Evolutionary conservation across 2,113 vertebrate species (phyloP).

Genomic region (Phainopepla nitens): DNA sequence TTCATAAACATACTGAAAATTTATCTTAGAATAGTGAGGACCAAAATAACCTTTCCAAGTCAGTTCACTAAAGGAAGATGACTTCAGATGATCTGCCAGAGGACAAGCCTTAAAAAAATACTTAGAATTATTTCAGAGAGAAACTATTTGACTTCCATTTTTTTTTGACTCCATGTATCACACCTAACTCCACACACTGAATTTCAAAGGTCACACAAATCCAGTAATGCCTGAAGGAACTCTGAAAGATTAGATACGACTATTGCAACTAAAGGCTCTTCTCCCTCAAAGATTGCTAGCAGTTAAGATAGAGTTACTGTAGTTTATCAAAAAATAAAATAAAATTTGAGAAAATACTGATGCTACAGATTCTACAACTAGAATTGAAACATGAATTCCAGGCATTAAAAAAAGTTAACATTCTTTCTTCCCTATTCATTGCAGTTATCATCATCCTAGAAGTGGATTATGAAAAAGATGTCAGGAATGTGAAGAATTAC

Average conservation of each 20-base stretch:
- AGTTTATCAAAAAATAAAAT: not conserved
- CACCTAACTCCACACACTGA: not conserved
- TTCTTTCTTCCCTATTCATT: not conserved
- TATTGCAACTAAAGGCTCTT: not conserved
- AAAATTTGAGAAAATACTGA: not conserved
- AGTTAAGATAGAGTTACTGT: not conserved
- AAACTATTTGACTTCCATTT: not conserved
- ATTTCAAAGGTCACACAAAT: not conserved
- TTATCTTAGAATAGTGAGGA: not conserved
- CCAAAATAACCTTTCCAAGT: not conserved
- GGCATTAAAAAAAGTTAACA: not conserved
- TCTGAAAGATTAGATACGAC: not conserved
- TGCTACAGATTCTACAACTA: not conserved
- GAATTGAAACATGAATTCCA: not conserved
- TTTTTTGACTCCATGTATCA: not conserved
- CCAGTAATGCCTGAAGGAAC: not conserved
- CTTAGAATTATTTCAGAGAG: not conserved
- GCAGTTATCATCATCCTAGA: not conserved
- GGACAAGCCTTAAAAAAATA: not conserved
- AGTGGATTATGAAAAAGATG: slow-evolving; percentile 57
- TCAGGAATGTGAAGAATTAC: slow-evolving; percentile 55
- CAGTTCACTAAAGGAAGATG: not conserved
- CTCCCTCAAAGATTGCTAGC: not conserved
- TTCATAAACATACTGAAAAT: not conserved
- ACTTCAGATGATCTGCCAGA: not conserved